Evolutionary conservation across 2,888 invertebrate genomes (phyloP).

Genomic region (Aporophyla lueneburgensis): DNA sequence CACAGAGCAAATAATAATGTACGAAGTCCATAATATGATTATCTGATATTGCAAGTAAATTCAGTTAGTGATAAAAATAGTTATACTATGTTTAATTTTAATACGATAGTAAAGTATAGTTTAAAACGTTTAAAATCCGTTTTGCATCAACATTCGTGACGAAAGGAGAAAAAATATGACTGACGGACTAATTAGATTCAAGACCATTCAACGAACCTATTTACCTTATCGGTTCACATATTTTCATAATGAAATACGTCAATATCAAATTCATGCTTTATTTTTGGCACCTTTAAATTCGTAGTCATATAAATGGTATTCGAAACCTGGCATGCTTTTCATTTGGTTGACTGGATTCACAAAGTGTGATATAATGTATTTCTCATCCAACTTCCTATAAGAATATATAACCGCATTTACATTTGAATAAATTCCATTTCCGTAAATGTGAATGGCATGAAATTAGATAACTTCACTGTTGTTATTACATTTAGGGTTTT

Average conservation of each 20-base stretch:
- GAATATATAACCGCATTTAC: conserved; percentile 40
- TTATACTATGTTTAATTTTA: background rate
- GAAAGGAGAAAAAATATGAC: background rate
- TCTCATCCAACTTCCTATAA: conserved; percentile 17
- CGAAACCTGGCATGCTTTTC: background rate
- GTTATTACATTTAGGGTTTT: conserved; percentile 9
- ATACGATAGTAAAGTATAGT: background rate
- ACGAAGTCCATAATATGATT: background rate
- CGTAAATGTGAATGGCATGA: conserved; percentile 6
- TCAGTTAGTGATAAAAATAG: background rate
- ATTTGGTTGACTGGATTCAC: conserved; percentile 2
- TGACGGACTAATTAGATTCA: background rate
- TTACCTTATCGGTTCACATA: background rate
- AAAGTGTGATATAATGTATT: background rate
- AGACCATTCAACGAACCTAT: background rate
- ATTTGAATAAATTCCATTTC: conserved; percentile 37
- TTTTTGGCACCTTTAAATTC: background rate
- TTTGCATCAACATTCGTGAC: too few relatives aligned
- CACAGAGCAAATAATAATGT: too few relatives aligned
- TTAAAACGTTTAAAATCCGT: too few relatives aligned
- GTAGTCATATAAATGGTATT: conserved; percentile 5
- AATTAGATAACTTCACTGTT: conserved; percentile 11
- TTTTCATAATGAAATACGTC: background rate
- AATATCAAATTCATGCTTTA: background rate
- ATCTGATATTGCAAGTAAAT: too few relatives aligned